Percentiles rank a stretch among this genome's conserved stretches.
Conservation (phyloP, 2,888 invertebrate genomes). For the Seladonia tumulorum region DNA sequence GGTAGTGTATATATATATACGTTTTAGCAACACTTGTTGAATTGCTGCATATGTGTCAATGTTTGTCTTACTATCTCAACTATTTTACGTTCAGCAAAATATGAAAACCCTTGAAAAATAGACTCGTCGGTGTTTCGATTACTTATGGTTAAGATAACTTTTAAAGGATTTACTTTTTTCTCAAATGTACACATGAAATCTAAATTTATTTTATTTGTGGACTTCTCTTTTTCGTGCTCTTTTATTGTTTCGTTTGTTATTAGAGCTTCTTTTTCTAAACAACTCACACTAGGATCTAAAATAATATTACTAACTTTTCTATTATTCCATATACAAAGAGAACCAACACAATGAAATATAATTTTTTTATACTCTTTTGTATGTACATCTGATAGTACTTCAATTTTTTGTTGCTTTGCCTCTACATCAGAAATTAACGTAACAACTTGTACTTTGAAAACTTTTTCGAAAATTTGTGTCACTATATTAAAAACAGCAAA, state of each 20-base stretch:
- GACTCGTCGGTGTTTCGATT: conserved; percentile 75
- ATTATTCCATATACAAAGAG: conserved; percentile 79
- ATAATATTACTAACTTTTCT: conserved; percentile 76
- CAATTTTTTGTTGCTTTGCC: conserved; percentile 80
- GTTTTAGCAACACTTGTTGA: conserved; percentile 53
- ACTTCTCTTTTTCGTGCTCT: conserved; percentile 55
- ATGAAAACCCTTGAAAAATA: conserved; percentile 76
- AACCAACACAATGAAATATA: conserved; percentile 77
- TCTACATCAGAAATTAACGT: conserved; percentile 65
- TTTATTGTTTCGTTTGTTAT: conserved; percentile 79
- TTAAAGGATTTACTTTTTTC: conserved; percentile 73
- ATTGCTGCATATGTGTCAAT: conserved; percentile 74
- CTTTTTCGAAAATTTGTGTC: conserved; percentile 78
- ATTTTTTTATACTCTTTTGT: conserved; percentile 76
- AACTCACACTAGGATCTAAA: conserved; percentile 70
- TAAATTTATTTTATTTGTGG: conserved; percentile 70
- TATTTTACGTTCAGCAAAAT: conserved; percentile 76
- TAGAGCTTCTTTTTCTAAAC: conserved; percentile 80
- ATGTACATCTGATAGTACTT: conserved; percentile 81
- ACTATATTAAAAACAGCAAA: conserved; percentile 75
- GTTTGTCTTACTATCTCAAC: conserved; percentile 72
- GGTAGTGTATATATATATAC: not conserved
- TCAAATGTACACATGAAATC: conserved; percentile 78
- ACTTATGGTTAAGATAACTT: conserved; percentile 73
- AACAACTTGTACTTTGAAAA: conserved; percentile 79